These are phyloP conservation scores for Dinothrombium tinctorium DNA, from an alignment of 1,140 invertebrate genomes.

Conservation along the genomic window DNA sequence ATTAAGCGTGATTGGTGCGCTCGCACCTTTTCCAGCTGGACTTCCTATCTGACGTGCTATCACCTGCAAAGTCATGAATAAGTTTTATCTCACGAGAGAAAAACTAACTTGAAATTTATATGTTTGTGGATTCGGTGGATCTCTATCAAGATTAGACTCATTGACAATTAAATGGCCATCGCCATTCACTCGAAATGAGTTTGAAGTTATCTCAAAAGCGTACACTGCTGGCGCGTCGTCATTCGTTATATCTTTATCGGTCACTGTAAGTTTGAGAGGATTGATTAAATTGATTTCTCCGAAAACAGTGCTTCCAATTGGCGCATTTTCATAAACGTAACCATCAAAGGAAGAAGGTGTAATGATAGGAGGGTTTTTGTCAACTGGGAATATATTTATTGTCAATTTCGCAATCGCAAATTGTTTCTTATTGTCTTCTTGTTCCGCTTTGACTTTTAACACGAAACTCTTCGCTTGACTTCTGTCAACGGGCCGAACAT, in stretches of 20 bases:
- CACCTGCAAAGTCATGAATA: conserved; percentile 16
- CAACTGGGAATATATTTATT: conserved; percentile 53
- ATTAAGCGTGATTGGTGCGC: conserved; percentile 46
- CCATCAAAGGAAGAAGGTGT: conserved; percentile 42
- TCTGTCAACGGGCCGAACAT: conserved; percentile 50
- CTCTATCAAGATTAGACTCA: conserved; percentile 56
- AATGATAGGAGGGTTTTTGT: conserved; percentile 55
- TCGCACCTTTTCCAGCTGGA: conserved; percentile 41
- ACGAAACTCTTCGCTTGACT: conserved; percentile 42
- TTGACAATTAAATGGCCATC: conserved; percentile 47
- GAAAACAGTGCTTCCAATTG: conserved; percentile 51
- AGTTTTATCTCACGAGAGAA: conserved; percentile 1
- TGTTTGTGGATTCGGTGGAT: conserved; percentile 55
- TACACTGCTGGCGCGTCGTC: conserved; percentile 45
- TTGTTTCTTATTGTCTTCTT: conserved; percentile 43
- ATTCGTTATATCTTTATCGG: conserved; percentile 53
- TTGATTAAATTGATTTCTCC: conserved; percentile 24
- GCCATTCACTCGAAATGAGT: conserved; percentile 49
- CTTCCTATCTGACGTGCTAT: conserved; percentile 43
- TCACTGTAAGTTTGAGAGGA: conserved; percentile 43
- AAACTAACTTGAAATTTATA: conserved; percentile 44
- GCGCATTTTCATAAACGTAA: conserved; percentile 57
- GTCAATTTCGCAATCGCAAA: conserved; percentile 55
- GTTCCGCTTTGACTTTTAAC: conserved; percentile 55
- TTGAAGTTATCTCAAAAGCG: conserved; percentile 55